A percentile compares a stretch with the other conserved stretches of the same genome.
Conservation (phyloP, 2,797 vertebrate species). For the Ptychadena robeensis region DNA sequence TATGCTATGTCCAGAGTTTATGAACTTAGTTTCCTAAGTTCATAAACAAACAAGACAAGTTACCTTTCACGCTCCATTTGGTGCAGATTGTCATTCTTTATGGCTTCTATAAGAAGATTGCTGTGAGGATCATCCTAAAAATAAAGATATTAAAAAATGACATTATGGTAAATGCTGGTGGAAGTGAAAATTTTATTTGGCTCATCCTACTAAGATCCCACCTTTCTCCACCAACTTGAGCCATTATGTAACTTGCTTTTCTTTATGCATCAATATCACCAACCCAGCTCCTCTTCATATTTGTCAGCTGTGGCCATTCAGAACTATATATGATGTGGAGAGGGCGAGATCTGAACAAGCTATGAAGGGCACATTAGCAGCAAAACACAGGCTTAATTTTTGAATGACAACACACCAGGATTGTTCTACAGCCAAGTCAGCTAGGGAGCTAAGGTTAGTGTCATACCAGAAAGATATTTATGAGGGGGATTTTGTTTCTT, state of each 20-base stretch:
- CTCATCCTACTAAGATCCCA: neutral
- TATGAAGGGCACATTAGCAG: too few relatives aligned
- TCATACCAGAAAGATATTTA: too few relatives aligned
- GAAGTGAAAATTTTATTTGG: neutral
- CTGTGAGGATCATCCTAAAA: constrained; percentile 87
- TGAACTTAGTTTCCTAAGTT: neutral
- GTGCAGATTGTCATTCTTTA: constrained; percentile 58
- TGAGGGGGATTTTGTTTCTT: too few relatives aligned
- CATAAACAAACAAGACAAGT: neutral
- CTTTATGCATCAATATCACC: neutral
- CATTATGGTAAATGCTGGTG: neutral
- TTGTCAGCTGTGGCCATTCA: too few relatives aligned
- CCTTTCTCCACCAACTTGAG: neutral
- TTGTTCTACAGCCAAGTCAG: too few relatives aligned
- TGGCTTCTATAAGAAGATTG: constrained; percentile 78
- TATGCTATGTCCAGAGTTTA: too few relatives aligned
- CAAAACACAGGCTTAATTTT: too few relatives aligned
- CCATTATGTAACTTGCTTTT: neutral
- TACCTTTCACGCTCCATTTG: constrained; percentile 83
- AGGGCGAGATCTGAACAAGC: too few relatives aligned
- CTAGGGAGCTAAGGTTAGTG: too few relatives aligned
- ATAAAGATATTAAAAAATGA: constrained; percentile 32
- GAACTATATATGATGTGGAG: too few relatives aligned
- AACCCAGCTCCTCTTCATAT: neutral
- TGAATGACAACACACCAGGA: too few relatives aligned